Evolutionary conservation across 2,888 invertebrate genomes (phyloP).

Genomic region (Chrysotoxum bicinctum): DNA sequence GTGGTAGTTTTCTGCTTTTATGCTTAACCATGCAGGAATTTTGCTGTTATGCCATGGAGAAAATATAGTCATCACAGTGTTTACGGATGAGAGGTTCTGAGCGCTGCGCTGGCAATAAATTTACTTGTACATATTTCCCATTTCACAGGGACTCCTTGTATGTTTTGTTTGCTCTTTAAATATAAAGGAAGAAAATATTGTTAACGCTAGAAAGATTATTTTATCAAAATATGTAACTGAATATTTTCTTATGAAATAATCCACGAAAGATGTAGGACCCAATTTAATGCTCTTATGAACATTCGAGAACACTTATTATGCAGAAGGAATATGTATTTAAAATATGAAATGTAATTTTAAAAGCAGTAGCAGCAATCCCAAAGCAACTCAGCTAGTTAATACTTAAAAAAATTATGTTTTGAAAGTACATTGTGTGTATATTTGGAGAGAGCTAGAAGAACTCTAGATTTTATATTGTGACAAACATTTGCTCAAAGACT

Average conservation of each 20-base stretch:
- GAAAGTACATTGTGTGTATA: background rate
- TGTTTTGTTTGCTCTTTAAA: background rate
- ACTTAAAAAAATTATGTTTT: background rate
- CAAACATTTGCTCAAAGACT: too few relatives aligned
- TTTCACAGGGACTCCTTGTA: background rate
- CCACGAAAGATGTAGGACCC: background rate
- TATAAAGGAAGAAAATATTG: background rate
- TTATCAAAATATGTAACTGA: background rate
- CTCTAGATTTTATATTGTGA: background rate
- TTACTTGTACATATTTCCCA: background rate
- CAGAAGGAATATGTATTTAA: background rate
- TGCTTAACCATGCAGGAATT: slow-evolving; percentile 33
- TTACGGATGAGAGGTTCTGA: slow-evolving; percentile 3
- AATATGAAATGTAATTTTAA: background rate
- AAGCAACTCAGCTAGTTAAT: background rate
- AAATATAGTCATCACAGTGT: slow-evolving; percentile 3
- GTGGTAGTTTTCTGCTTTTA: background rate
- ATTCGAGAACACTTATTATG: background rate
- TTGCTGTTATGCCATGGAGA: background rate
- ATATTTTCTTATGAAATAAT: background rate
- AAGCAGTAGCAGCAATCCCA: background rate
- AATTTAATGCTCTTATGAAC: background rate
- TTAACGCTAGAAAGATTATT: background rate
- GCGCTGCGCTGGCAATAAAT: slow-evolving; percentile 3
- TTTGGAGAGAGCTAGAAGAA: background rate